Base-by-base conservation (phyloP, 2,888 invertebrate genomes). In the Metallyticus violacea region DNA sequence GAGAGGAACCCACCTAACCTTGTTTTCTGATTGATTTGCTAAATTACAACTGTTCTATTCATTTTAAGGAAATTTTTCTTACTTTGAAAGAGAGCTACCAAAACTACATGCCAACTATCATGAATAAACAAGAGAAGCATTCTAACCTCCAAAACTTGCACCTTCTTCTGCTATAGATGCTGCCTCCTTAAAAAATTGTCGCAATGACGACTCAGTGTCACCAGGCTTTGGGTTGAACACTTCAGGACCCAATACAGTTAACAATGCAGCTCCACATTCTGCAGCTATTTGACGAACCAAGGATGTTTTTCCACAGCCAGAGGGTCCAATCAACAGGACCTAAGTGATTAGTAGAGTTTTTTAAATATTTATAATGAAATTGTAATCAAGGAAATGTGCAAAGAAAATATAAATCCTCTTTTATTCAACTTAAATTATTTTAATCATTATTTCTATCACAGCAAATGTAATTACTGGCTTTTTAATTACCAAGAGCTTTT, bases 261-360 rank as follows among this genome's bases (percentile, higher is more conserved):
- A 91, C 22, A 94, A 90, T 87, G 92, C 92, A 87, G 93, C 92
- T n/a, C 90, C 89, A 89, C 91, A 91, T 76, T 92, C 90, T 2
- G 90, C 90, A 6, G 94, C 91, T 62, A 93, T 92, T 30, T 92
- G 92, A 84, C 91, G 90, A 2, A 94, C 92, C 62, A 94, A 90
- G 7, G 92, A 91, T 9, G 93, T 94, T 91, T 95, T 95, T 26
- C 94, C 94, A 89, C 93, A 93, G 6, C 94, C 94, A 2, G 93
- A 91, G 22, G 94, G 92, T 2, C 95, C 95, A 88, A 92, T 91
- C 86, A 93, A 90, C 83, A 93, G 90, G 1, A 93, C 88, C 90
- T 91, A 85, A 7, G 83, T 86, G 9, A 7, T 28, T 29, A 77
- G 9, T 15, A 25, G 4, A n/a, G 83, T 78, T 25, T 2, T 9